Conservation (phyloP, 1,140 invertebrate genomes). For the Fopius arisanus region DNA sequence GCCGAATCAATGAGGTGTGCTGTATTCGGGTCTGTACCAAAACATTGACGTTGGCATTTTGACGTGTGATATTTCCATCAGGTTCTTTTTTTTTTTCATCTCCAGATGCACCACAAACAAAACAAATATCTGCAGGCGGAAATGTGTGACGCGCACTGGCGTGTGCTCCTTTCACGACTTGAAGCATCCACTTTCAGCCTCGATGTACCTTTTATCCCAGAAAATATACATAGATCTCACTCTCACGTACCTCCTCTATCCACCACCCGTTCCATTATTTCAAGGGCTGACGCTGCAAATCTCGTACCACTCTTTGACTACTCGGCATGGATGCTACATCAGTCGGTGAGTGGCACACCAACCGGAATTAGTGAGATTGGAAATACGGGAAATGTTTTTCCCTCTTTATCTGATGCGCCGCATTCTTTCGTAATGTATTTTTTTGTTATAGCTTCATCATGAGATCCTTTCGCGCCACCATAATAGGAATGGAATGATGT, state of each 20-base stretch:
- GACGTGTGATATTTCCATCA: too few relatives aligned
- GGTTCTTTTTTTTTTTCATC: too few relatives aligned
- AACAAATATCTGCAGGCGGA: neutral
- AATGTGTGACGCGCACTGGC: neutral
- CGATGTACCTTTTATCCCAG: constrained; percentile 1
- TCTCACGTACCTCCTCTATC: neutral
- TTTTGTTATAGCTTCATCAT: neutral
- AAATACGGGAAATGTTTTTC: constrained; percentile 7
- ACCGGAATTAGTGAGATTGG: constrained; percentile 11
- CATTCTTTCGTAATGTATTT: neutral
- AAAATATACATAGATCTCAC: too few relatives aligned
- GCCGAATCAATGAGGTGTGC: too few relatives aligned
- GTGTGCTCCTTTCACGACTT: neutral
- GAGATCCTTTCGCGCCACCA: neutral
- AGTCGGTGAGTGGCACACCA: neutral
- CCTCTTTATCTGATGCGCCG: neutral
- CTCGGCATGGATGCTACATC: neutral
- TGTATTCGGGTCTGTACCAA: too few relatives aligned
- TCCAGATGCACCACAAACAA: too few relatives aligned
- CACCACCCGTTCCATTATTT: neutral
- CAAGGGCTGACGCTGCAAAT: constrained; percentile 8
- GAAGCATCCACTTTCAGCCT: neutral
- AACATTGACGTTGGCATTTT: too few relatives aligned
- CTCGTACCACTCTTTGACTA: neutral
- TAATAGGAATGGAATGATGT: neutral